Evolutionary conservation across 2,113 vertebrate genomes (phyloP).

Genomic region (Daubentonia madagascariensis): DNA sequence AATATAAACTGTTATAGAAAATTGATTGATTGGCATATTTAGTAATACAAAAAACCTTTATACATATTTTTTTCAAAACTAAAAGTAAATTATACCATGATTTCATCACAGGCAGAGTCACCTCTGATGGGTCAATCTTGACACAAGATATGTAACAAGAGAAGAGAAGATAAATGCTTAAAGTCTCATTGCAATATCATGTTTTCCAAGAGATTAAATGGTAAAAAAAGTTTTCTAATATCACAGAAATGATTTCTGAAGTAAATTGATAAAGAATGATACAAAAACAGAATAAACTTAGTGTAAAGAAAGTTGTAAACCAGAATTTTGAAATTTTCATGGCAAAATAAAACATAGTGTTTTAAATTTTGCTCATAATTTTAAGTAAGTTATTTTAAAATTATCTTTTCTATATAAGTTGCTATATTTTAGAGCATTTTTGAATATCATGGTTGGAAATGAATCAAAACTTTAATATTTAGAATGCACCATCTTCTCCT

Average conservation of each 20-base stretch:
- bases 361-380: not conserved
- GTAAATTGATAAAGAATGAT: not conserved
- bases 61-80: not conserved
- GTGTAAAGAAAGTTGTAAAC: not conserved
- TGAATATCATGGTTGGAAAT: not conserved
- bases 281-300: not conserved
- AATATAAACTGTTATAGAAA: not conserved
- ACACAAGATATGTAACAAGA: not conserved
- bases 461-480: slow-evolving; percentile 35
- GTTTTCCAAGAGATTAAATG: not conserved
- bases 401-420: not conserved
- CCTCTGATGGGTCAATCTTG: not conserved
- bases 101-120: not conserved
- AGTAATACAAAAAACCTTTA: not conserved
- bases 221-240: not conserved
- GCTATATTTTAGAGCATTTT: not conserved
- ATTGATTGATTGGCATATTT: not conserved
- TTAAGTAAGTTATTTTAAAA: not conserved
- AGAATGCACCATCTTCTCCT: not conserved
- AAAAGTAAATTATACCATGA: not conserved
- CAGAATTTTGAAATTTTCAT: not conserved
- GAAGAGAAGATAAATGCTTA: not conserved
- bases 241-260: not conserved
- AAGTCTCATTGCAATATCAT: not conserved
- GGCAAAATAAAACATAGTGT: not conserved